A percentile compares a stretch with the other conserved stretches of the same genome.
phyloP scores from a whole-genome alignment of 2,797 vertebrate genomes.

The Peromyscus eremicus region DNA sequence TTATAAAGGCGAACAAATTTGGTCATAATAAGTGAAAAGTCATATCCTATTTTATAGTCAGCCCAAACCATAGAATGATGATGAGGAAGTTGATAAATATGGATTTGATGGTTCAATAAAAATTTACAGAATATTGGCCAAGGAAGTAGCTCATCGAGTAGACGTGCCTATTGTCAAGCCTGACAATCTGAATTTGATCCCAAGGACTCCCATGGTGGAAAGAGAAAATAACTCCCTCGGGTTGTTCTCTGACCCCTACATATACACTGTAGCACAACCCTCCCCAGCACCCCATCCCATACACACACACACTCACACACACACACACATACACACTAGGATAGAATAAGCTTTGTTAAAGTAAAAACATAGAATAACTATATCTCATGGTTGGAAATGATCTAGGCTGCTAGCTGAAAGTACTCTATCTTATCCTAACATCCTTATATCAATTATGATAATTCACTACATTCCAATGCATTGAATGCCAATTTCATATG shows the following conservation, averaged over 20 bases:
- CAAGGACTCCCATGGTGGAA: no score
- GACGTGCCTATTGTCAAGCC: neutral
- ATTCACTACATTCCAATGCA: neutral
- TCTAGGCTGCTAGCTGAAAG: neutral
- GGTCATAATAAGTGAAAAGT: neutral
- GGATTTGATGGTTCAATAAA: neutral
- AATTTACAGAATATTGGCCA: neutral
- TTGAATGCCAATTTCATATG: neutral
- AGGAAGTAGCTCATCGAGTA: neutral
- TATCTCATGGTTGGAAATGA: neutral
- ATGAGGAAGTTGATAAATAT: neutral
- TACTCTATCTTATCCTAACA: neutral
- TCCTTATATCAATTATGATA: neutral
- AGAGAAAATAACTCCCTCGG: neutral
- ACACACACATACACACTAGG: neutral
- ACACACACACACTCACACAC: neutral
- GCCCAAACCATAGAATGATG: neutral
- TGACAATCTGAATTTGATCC: neutral
- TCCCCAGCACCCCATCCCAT: neutral
- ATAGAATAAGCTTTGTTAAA: neutral
- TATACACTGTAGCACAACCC: neutral
- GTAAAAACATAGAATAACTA: neutral
- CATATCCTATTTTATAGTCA: neutral
- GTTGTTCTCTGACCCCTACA: neutral
- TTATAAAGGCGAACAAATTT: neutral